These are phyloP conservation scores for Sakesphorus luctuosus DNA, from an alignment of 2,113 vertebrate species.

Conservation along the genomic window DNA sequence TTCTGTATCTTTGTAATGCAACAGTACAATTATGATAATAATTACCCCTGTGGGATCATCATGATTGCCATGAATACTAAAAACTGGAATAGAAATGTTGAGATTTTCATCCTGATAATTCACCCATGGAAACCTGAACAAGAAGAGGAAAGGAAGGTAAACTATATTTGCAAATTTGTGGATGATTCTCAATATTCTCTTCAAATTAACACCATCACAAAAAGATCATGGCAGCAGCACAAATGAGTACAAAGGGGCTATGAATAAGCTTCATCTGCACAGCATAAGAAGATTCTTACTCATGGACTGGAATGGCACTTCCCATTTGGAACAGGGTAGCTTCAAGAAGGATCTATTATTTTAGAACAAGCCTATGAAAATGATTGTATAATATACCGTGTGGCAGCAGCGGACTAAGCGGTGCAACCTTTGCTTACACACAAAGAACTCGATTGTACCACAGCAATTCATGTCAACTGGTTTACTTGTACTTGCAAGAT, in stretches of 20 bases:
- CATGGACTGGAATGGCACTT: background rate
- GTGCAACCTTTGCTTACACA: background rate
- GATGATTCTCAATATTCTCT: background rate
- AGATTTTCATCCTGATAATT: conserved; percentile 96
- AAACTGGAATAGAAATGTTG: conserved; percentile 94
- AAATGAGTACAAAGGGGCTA: background rate
- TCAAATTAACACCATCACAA: background rate
- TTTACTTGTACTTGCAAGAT: background rate
- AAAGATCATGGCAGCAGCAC: background rate
- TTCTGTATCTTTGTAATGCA: background rate
- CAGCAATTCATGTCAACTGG: background rate
- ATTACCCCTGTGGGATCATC: conserved; percentile 98
- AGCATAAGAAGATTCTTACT: background rate
- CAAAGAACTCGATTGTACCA: background rate
- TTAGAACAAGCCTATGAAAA: background rate
- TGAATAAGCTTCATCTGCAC: background rate
- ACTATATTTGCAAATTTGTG: background rate
- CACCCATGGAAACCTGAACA: conserved; percentile 93
- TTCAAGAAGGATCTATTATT: background rate
- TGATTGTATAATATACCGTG: background rate
- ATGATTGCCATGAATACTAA: conserved; percentile 98
- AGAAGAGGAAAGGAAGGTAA: background rate
- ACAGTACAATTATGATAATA: conserved; percentile 23
- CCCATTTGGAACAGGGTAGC: background rate
- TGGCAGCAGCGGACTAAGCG: background rate